Evolutionary conservation across 2,113 vertebrate species (phyloP), one percentile per base, ranked within the genome.

Genomic region (Pipra filicauda): DNA sequence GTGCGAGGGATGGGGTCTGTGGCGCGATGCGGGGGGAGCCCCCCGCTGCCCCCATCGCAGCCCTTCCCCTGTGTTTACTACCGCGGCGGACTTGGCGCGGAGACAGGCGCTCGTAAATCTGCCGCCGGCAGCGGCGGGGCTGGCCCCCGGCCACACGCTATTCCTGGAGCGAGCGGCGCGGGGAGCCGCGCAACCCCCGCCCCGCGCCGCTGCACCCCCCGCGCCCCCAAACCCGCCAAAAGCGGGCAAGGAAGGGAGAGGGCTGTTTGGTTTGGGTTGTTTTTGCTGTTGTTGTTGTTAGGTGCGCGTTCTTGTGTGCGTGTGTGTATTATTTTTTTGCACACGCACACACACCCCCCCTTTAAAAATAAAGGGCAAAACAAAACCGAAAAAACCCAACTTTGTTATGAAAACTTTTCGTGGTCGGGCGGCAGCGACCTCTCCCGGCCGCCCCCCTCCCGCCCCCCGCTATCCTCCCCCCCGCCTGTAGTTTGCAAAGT

Each of bases 131-230:
- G 97, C 96, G 96, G 96, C 97, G 94, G 95, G 97, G 92, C 96
- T 98, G 98, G 97, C 97, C 92, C 89, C 81, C 79, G 91, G 98
- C 97, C 97, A 97, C 97, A 92, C 82, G 83, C 98, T 98, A 96
- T 98, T 98, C 98, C 97, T 98, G 97, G 98, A 98, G 97, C 96
- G 97, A 82, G 4, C 19, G 58, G 85, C 64, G 87, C 88, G 79
- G 79, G 46, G 41, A 81, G 91, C 83, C 71, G 83, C 84, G 90
- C 69, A 92, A 23, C 5, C 41, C 41, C 73, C 52, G 70, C 52
- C 15, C 54, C 17, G 17, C 46, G 44, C 28, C n/a, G 26, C 55
- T 46, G 76, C 55, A 19, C 46, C 28, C 28, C 52, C 52, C 28
- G 54, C 54, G 46, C 8, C 54, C 64, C 78, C 41, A 46, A 48